phyloP scores from a whole-genome alignment of 2,888 invertebrate species.

The Girardia tigrina region DNA sequence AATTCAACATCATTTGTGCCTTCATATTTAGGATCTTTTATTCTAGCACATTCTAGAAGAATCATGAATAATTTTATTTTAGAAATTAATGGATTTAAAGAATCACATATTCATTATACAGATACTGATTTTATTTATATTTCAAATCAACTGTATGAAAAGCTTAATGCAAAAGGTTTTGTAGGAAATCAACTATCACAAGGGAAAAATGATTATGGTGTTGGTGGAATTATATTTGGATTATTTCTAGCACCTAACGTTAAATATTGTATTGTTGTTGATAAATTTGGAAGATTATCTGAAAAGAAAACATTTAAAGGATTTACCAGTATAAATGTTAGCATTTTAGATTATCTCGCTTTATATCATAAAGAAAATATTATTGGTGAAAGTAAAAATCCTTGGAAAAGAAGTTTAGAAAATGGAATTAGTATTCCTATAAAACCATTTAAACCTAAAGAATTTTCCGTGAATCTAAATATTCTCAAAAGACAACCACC shows the following conservation, averaged over 20 bases:
- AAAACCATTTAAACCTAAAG: neutral
- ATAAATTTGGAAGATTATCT: neutral
- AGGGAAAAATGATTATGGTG: constrained; percentile 25
- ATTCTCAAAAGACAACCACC: neutral
- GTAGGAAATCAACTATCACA: neutral
- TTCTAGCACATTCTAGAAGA: no score
- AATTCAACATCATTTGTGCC: no score
- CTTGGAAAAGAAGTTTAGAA: neutral
- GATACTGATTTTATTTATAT: neutral
- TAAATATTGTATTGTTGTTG: neutral
- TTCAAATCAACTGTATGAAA: neutral
- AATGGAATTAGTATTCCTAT: neutral
- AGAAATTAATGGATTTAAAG: constrained; percentile 7
- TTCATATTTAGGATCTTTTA: no score
- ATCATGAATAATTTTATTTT: constrained; percentile 7
- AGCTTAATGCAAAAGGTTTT: neutral
- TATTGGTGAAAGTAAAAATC: no score
- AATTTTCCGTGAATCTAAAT: neutral
- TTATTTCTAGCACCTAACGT: neutral
- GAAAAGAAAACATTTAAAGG: constrained; percentile 26
- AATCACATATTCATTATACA: neutral
- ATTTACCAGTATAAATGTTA: neutral
- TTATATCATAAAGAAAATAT: no score
- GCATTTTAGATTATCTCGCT: no score
- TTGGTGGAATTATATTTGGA: constrained; percentile 20